phyloP scores from a whole-genome alignment of 35 echinoderm and acorn worm genomes.

The Antedon bifida region DNA sequence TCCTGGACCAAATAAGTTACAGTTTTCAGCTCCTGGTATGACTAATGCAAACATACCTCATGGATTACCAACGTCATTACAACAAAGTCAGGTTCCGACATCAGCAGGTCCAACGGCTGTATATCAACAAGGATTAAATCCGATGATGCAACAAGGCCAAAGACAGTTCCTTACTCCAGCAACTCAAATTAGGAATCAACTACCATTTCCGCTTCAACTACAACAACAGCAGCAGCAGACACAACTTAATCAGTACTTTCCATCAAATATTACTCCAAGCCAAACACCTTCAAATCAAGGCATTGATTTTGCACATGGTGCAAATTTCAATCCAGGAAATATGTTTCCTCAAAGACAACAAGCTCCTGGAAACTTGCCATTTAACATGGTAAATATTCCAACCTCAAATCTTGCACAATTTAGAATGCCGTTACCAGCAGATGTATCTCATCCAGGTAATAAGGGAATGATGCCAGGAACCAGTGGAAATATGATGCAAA shows the following conservation, averaged over 20 bases:
- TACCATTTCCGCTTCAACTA: background rate
- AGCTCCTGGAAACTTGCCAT: background rate
- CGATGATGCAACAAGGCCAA: background rate
- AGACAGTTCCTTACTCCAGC: background rate
- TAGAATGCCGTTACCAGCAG: background rate
- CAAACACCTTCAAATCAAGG: background rate
- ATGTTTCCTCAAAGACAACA: background rate
- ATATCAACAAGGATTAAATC: background rate
- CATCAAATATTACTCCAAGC: background rate
- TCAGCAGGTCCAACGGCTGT: background rate
- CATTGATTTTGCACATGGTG: background rate
- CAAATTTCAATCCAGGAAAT: background rate
- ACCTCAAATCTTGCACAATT: background rate
- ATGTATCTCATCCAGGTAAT: background rate
- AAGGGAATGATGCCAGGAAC: background rate
- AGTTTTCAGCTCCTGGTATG: background rate
- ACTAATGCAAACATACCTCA: background rate
- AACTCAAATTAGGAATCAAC: background rate
- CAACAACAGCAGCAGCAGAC: constrained; percentile 10
- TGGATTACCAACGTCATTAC: background rate
- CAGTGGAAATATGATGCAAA: background rate
- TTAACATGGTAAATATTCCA: background rate
- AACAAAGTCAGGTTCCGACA: background rate
- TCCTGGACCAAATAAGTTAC: background rate
- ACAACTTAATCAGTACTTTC: background rate